Conservation (phyloP, 2,797 vertebrate species). For the Sebastes goodei region DNA sequence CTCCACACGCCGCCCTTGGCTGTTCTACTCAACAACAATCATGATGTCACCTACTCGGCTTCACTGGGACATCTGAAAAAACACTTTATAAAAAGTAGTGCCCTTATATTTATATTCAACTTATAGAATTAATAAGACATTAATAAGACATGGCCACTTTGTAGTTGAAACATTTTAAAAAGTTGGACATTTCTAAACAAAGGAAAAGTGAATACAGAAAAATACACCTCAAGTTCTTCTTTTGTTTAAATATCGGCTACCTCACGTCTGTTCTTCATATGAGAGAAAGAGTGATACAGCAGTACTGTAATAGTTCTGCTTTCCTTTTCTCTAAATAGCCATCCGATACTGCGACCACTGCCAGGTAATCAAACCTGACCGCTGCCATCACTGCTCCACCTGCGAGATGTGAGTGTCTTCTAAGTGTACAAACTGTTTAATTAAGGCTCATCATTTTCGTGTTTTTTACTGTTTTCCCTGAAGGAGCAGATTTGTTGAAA, state of each 20-base stretch:
- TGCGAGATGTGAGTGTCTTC: slow-evolving; percentile 90
- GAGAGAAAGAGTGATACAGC: not conserved
- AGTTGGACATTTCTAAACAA: not conserved
- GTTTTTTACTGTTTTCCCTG: not conserved
- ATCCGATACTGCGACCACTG: slow-evolving; percentile 94
- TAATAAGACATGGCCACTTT: not conserved
- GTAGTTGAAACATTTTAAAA: not conserved
- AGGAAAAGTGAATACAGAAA: not conserved
- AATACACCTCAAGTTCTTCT: not conserved
- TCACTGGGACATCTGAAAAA: not conserved
- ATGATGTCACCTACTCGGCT: not conserved
- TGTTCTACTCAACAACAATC: not conserved
- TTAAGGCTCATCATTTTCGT: not conserved
- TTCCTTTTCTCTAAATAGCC: slow-evolving; percentile 75
- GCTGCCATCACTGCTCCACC: slow-evolving; percentile 96
- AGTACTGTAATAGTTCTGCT: not conserved
- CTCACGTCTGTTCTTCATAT: not conserved
- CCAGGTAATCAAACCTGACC: slow-evolving; percentile 96
- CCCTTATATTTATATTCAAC: not conserved
- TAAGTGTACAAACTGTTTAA: not conserved
- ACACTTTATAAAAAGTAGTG: not conserved
- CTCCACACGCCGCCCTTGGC: slow-evolving; percentile 7
- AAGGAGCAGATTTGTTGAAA: not conserved
- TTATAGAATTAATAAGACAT: not conserved
- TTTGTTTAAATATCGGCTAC: not conserved